Evolutionary conservation across 2,113 vertebrate genomes (phyloP), one percentile per base, ranked within the genome.

Genomic region (cat (Felis catus)): DNA sequence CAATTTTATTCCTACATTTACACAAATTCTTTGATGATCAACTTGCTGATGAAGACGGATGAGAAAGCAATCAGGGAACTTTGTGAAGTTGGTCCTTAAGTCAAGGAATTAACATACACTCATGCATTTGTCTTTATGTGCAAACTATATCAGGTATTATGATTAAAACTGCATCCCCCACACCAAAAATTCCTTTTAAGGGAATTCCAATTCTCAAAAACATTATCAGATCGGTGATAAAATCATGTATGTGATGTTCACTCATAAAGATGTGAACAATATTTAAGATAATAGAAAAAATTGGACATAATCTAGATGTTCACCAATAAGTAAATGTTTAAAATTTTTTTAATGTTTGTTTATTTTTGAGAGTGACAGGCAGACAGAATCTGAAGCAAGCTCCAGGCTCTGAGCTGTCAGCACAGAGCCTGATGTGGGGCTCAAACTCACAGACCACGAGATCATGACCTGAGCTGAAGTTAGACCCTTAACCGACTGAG

Each of bases 21-120:
- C 45, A 86, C 39, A 96, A 92, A 91, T 70, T 83, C 89, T 83
- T 82, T 88, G 61, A 76, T 82, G 83, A 73, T 45, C 18, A 74
- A 63, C 45, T 82, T 82, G 65, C 65, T 55, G 53, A 78, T 12
- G 25, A 87, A 87, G 48, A 58, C 12, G 58, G n/a, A 87, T 48
- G 25, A 81, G 55, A 66, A 94, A 73, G 55, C 31, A 91, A 89
- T 58, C 15, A 63, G 27, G 45, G 45, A 91, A 85, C 74, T 85
- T 51, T 73, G 74, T 36, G 41, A 90, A 84, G 29, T 10, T 95
- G 84, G 21, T 70, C 39, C 21, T 76, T 18, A 63, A 79, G 14
- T 39, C n/a, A 92, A 73, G n/a, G 19, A 41, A 87, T 61, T 41
- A 73, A 61, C 21, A 48, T 10, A 15, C 48, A 51, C 25, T 79